phyloP scores from a whole-genome alignment of 2,797 vertebrate species.

The Astyanax mexicanus region DNA sequence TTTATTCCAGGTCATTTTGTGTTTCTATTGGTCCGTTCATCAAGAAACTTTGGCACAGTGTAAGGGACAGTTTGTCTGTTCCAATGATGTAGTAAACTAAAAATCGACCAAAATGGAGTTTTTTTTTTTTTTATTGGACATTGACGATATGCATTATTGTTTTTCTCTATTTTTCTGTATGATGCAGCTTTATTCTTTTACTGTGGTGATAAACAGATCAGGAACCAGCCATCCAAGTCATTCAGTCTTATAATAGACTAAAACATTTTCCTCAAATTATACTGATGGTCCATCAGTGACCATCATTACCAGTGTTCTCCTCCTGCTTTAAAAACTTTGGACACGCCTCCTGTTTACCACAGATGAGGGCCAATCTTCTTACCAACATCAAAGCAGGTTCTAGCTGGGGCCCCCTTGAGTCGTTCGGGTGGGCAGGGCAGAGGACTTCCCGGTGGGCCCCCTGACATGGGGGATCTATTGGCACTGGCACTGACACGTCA shows the following conservation, averaged over 20 bases:
- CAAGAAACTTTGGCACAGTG: no score
- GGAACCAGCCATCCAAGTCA: constrained; percentile 10
- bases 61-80: no score
- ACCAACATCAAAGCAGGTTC: constrained; percentile 39
- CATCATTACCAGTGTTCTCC: constrained; percentile 46
- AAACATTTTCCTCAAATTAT: constrained; percentile 26
- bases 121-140: no score
- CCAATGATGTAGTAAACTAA: no score
- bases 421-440: constrained; percentile 40
- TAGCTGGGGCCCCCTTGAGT: constrained; percentile 28
- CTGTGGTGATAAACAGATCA: no score
- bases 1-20: no score
- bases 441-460: constrained; percentile 76
- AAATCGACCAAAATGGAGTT: no score
- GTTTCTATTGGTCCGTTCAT: no score
- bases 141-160: no score
- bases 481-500: constrained; percentile 86
- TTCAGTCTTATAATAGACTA: no score
- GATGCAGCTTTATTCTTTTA: no score
- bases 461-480: constrained; percentile 79
- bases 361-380: constrained; percentile 42
- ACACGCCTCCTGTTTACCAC: constrained; percentile 41
- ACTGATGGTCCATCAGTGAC: constrained; percentile 36
- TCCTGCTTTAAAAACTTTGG: constrained; percentile 38
- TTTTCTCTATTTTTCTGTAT: no score